Percentiles rank a stretch among this genome's conserved stretches.
phyloP scores from a whole-genome alignment of 2,888 invertebrate species.

The Dolichopus griseipennis region DNA sequence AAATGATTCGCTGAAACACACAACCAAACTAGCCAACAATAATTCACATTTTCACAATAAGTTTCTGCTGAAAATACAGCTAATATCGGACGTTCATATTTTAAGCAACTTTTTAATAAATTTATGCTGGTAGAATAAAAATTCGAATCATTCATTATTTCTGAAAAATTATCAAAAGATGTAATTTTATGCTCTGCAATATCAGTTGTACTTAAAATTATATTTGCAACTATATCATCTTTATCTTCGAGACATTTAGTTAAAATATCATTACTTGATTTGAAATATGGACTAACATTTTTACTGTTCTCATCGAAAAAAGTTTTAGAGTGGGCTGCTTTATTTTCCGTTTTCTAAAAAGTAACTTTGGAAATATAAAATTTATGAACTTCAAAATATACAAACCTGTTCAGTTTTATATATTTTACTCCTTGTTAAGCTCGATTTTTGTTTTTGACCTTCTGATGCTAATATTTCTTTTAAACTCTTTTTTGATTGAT shows the following conservation, averaged over 20 bases:
- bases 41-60: conserved; percentile 29
- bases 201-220: conserved; percentile 34
- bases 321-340: neutral
- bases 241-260: conserved; percentile 23
- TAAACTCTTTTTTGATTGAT: neutral
- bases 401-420: conserved; percentile 16
- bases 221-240: conserved; percentile 37
- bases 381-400: too few species aligned
- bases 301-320: conserved; percentile 10
- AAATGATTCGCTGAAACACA: conserved; percentile 31
- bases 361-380: neutral
- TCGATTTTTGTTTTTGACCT: conserved; percentile 21
- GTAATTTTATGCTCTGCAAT: conserved; percentile 25
- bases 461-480: neutral
- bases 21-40: conserved; percentile 41
- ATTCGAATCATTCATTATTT: conserved; percentile 29
- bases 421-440: conserved; percentile 22
- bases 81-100: conserved; percentile 33
- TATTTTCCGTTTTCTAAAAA: neutral
- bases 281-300: conserved; percentile 26
- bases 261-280: conserved; percentile 26
- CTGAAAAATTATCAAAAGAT: conserved; percentile 28
- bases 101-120: conserved; percentile 32
- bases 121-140: conserved; percentile 31
- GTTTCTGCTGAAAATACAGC: conserved; percentile 36